Conservation (phyloP, 2,113 vertebrate species). For the Tachysurus fulvidraco region DNA sequence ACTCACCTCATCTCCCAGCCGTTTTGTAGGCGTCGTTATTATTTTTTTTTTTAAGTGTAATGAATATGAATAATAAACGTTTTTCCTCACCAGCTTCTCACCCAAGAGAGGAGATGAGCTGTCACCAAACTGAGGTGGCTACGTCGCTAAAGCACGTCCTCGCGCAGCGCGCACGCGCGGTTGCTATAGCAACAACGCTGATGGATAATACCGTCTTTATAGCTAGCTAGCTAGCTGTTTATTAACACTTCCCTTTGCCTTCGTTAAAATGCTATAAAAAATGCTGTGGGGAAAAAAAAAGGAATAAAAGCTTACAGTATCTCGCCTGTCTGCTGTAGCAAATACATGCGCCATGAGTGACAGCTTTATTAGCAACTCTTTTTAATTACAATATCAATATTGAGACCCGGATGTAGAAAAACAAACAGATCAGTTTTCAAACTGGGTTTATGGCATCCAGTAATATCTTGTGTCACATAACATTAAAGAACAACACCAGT, state of each 20-base stretch:
- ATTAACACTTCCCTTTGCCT: not conserved
- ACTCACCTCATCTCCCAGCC: not conserved
- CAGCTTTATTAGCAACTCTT: constrained; percentile 22
- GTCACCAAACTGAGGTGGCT: constrained; percentile 32
- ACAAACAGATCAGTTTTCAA: not conserved
- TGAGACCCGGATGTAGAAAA: not conserved
- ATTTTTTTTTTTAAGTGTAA: not conserved
- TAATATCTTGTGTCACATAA: not conserved
- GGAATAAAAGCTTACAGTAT: not conserved
- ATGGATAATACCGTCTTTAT: constrained; percentile 23
- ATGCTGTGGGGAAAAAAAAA: not conserved
- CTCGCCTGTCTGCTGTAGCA: too few relatives aligned
- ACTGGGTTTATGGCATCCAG: not conserved
- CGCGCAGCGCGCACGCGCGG: constrained; percentile 10
- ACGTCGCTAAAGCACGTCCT: constrained; percentile 21
- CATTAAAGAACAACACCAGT: not conserved
- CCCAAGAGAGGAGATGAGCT: not conserved
- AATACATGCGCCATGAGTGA: constrained; percentile 1
- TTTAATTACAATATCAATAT: constrained; percentile 1
- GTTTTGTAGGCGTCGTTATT: too few relatives aligned
- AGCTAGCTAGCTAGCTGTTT: constrained; percentile 1
- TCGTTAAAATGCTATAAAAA: not conserved
- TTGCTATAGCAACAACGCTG: constrained; percentile 54
- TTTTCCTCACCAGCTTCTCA: not conserved
- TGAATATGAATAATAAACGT: too few relatives aligned